Conservation (phyloP, 2,888 invertebrate species). For the Torymus tubicola region DNA sequence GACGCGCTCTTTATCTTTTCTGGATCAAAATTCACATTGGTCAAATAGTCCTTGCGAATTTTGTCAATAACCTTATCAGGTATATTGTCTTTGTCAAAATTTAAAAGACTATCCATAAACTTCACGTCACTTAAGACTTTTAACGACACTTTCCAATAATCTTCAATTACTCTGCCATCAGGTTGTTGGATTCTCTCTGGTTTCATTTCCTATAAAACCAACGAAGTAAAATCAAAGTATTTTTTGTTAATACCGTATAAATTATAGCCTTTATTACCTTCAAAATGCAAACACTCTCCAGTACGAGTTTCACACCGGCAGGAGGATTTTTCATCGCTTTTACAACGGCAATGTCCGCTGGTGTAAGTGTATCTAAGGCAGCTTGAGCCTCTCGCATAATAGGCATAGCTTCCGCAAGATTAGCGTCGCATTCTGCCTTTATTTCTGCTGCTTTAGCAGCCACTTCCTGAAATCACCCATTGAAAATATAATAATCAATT, state of each 20-base stretch:
- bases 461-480: constrained; percentile 64
- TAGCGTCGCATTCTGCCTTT: constrained; percentile 94
- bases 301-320: constrained; percentile 90
- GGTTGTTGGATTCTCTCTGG: constrained; percentile 92
- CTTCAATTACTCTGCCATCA: constrained; percentile 90
- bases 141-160: constrained; percentile 95
- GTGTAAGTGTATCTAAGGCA: constrained; percentile 93
- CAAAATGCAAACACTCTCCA: constrained; percentile 97
- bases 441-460: constrained; percentile 85
- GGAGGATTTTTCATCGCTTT: constrained; percentile 99
- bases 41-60: constrained; percentile 87
- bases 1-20: constrained; percentile 93
- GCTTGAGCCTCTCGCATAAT: constrained; percentile 90
- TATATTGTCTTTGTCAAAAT: constrained; percentile 96
- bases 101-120: constrained; percentile 90
- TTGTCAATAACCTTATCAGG: constrained; percentile 89
- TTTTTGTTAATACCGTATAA: not conserved
- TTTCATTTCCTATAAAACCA: constrained; percentile 83
- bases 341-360: constrained; percentile 93
- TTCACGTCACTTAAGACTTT: constrained; percentile 93
- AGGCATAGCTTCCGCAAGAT: constrained; percentile 94
- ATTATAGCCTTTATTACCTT: constrained; percentile 78
- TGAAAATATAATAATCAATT: not conserved
- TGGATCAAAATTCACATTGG: constrained; percentile 92
- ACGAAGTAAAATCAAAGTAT: not conserved